Evolutionary conservation across 2,113 vertebrate genomes (phyloP).

Genomic region (Lepus timidus): DNA sequence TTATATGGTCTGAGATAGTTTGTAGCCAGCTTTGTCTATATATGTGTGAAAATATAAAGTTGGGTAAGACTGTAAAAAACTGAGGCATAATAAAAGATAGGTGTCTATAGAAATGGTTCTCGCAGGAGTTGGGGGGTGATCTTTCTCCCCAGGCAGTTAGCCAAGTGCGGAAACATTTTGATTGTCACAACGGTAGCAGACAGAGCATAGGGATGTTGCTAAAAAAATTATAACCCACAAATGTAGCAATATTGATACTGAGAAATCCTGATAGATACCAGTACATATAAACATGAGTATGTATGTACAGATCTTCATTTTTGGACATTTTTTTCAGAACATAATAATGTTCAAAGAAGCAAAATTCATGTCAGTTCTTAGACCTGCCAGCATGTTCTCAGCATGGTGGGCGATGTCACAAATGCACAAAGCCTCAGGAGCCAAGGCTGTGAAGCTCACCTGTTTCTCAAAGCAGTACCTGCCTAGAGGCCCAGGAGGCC

Average conservation of each 20-base stretch:
- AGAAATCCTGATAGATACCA: neutral
- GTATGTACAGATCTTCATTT: slow-evolving; percentile 3
- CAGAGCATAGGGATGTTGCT: neutral
- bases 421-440: neutral
- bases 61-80: neutral
- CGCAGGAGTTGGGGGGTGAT: too few relatives aligned
- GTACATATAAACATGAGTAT: neutral
- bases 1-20: neutral
- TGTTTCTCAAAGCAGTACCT: neutral
- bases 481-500: neutral
- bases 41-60: neutral
- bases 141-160: neutral
- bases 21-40: neutral
- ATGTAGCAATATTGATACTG: neutral
- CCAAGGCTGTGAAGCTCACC: neutral
- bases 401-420: neutral
- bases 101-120: neutral
- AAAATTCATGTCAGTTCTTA: slow-evolving; percentile 35
- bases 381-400: neutral
- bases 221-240: neutral
- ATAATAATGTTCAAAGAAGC: slow-evolving; percentile 49
- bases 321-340: neutral
- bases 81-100: neutral
- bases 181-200: neutral
- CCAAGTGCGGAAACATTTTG: neutral